phyloP scores from a whole-genome alignment of 2,888 invertebrate species.

The Rhagophthalmus giganteus region DNA sequence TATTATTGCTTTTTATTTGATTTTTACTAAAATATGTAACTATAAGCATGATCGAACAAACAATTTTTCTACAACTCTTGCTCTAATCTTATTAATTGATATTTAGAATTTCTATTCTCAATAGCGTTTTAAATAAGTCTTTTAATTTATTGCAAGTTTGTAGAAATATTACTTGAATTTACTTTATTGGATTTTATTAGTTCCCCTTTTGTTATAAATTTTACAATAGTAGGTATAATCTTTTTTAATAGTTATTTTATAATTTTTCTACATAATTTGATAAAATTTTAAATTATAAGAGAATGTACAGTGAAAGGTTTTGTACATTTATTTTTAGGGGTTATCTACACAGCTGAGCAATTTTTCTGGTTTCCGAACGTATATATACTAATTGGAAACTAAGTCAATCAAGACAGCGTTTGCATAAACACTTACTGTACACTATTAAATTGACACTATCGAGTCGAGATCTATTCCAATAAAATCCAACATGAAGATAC shows the following conservation, averaged over 20 bases:
- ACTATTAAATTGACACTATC: constrained; percentile 51
- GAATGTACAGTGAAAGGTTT: constrained; percentile 16
- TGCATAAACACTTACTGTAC: constrained; percentile 45
- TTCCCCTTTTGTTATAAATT: constrained; percentile 5
- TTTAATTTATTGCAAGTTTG: not conserved
- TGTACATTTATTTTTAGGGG: constrained; percentile 21
- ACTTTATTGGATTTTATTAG: constrained; percentile 29
- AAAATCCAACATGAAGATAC: constrained; percentile 47
- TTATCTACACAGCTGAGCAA: constrained; percentile 51
- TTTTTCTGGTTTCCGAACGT: constrained; percentile 53
- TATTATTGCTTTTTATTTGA: not conserved
- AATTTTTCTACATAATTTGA: constrained; percentile 2
- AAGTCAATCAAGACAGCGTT: constrained; percentile 40
- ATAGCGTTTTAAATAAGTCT: no score
- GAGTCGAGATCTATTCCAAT: constrained; percentile 51
- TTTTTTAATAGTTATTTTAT: not conserved
- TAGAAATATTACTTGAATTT: constrained; percentile 7
- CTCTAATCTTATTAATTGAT: not conserved
- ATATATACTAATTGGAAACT: constrained; percentile 52
- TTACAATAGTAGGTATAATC: not conserved
- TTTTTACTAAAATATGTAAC: constrained; percentile 14
- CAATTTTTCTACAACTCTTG: not conserved
- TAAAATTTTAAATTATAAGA: constrained; percentile 3
- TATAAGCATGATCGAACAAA: constrained; percentile 13
- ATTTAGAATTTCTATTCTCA: no score